A percentile compares a stretch with the other conserved stretches of the same genome.
These are phyloP conservation scores for Ephialtes manifestator DNA, from an alignment of 2,888 invertebrate genomes.

Conservation along the genomic window DNA sequence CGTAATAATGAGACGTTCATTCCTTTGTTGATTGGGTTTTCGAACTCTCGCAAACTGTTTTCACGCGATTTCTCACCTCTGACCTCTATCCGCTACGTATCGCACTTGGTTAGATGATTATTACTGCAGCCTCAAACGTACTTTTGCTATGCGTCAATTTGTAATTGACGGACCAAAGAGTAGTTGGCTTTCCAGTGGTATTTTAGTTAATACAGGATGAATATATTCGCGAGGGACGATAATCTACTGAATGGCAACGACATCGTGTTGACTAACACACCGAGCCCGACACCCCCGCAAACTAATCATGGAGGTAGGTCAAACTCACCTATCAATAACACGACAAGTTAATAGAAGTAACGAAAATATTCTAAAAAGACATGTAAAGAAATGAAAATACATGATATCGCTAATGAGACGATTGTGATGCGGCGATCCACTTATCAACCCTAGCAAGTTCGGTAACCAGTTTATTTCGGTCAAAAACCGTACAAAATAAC, in stretches of 20 bases:
- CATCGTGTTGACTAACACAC: constrained; percentile 53
- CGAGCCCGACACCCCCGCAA: constrained; percentile 39
- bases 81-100: constrained; percentile 47
- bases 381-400: too few relatives aligned
- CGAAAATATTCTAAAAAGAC: too few relatives aligned
- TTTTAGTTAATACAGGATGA: constrained; percentile 38
- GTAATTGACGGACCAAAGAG: constrained; percentile 9
- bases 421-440: too few relatives aligned
- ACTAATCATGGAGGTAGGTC: constrained; percentile 44
- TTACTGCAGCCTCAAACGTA: not conserved
- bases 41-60: constrained; percentile 5
- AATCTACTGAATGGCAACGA: constrained; percentile 32
- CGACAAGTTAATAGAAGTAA: too few relatives aligned
- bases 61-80: constrained; percentile 11
- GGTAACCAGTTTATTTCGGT: too few relatives aligned
- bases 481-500: too few relatives aligned
- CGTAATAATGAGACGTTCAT: constrained; percentile 28
- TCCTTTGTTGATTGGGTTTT: constrained; percentile 24
- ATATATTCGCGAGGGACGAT: constrained; percentile 58
- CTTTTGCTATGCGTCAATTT: constrained; percentile 44
- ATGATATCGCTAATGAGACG: too few relatives aligned
- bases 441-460: too few relatives aligned
- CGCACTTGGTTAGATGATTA: constrained; percentile 32
- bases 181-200: not conserved
- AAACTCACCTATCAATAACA: too few relatives aligned